Evolutionary conservation across 2,888 invertebrate species (phyloP).

Genomic region (Lasioglossum villosulum): DNA sequence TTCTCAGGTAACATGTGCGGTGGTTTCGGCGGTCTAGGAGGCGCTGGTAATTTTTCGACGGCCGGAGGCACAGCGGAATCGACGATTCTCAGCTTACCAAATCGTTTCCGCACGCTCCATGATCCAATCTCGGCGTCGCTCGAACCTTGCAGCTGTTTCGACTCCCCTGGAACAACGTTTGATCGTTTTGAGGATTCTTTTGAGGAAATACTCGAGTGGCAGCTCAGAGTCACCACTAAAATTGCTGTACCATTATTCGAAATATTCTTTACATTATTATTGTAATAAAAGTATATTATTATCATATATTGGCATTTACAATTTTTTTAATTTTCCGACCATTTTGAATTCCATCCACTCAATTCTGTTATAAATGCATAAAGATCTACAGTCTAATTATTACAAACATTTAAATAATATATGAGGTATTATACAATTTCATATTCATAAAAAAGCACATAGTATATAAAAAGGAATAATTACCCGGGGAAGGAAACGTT

Average conservation of each 20-base stretch:
- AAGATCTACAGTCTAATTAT: too few relatives aligned
- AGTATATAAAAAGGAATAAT: constrained; percentile 1
- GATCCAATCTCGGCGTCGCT: constrained; percentile 86
- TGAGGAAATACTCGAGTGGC: not conserved
- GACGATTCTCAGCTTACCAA: constrained; percentile 85
- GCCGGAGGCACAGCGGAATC: constrained; percentile 76
- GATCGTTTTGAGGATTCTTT: not conserved
- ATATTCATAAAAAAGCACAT: too few relatives aligned
- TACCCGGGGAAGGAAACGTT: constrained; percentile 83
- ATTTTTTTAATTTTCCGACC: too few relatives aligned
- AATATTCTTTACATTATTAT: too few relatives aligned
- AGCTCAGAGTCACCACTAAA: too few relatives aligned
- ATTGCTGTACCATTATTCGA: too few relatives aligned
- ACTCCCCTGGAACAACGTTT: constrained; percentile 76
- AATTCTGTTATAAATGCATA: too few relatives aligned
- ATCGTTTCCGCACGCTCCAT: constrained; percentile 86
- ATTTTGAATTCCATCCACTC: too few relatives aligned
- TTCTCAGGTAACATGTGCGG: constrained; percentile 85
- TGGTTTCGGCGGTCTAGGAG: constrained; percentile 92
- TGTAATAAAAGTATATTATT: too few relatives aligned
- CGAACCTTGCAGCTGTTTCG: constrained; percentile 86
- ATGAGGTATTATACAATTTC: too few relatives aligned
- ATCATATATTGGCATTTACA: too few relatives aligned
- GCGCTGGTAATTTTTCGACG: constrained; percentile 85
- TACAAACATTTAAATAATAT: too few relatives aligned